phyloP scores from a whole-genome alignment of 2,113 vertebrate genomes.

The Eonycteris spelaea region DNA sequence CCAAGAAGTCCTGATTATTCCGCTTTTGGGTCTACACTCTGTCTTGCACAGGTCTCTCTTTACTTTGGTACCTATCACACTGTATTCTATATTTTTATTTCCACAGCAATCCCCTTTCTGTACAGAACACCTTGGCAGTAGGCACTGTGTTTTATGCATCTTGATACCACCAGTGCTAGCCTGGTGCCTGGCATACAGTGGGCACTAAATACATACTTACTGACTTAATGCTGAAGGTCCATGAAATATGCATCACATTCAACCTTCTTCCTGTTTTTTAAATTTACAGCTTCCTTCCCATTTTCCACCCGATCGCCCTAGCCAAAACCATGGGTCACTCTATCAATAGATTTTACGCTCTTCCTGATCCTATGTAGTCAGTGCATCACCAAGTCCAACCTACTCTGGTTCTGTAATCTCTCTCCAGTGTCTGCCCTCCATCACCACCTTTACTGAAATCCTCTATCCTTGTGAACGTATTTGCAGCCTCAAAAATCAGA shows the following conservation, averaged over 20 bases:
- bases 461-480: not conserved
- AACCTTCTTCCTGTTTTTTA: not conserved
- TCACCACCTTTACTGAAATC: not conserved
- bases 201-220: not conserved
- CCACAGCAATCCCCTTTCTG: not conserved
- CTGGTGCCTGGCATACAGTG: not conserved
- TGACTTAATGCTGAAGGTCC: not conserved
- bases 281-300: not conserved
- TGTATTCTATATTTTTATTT: not conserved
- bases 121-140: not conserved
- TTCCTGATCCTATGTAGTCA: not conserved
- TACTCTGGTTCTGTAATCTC: not conserved
- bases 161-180: not conserved
- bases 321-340: not conserved
- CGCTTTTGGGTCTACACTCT: not conserved
- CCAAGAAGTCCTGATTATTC: not conserved
- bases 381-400: not conserved
- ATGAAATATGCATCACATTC: not conserved
- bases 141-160: not conserved
- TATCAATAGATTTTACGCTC: not conserved
- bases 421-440: not conserved
- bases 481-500: not conserved
- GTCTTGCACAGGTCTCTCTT: not conserved
- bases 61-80: not conserved
- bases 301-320: not conserved